phyloP scores from a whole-genome alignment of 2,797 vertebrate genomes.

The Sardinella longiceps region DNA sequence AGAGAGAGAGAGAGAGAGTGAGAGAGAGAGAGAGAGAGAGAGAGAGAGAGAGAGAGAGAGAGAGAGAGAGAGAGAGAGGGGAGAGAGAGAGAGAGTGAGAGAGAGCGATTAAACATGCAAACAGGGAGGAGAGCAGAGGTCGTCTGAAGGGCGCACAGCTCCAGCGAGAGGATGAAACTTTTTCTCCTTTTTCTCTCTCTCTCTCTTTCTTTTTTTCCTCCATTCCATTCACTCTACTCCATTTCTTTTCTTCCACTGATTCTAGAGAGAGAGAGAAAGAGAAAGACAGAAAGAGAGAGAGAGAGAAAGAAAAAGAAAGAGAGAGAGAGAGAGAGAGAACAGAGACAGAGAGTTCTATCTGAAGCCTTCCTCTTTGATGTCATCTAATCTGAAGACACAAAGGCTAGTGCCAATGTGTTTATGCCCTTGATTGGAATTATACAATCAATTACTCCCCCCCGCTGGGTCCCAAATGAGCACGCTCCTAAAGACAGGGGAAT shows the following conservation, averaged over 20 bases:
- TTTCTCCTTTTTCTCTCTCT: neutral
- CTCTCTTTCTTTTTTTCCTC: slow-evolving; percentile 6
- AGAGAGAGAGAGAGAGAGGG: slow-evolving; percentile 35
- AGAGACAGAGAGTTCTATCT: slow-evolving; percentile 38
- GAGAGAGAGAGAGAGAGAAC: neutral
- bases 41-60: neutral
- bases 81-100: slow-evolving; percentile 48
- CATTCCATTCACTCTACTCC: slow-evolving; percentile 13
- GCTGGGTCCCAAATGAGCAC: slow-evolving; percentile 77
- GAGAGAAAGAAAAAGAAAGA: neutral
- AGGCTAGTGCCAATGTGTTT: slow-evolving; percentile 77
- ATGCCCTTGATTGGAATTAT: slow-evolving; percentile 74
- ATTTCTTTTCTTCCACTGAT: slow-evolving; percentile 19
- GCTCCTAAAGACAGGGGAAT: slow-evolving; percentile 79
- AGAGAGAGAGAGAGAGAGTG: slow-evolving; percentile 34
- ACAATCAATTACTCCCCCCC: slow-evolving; percentile 72
- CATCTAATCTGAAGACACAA: slow-evolving; percentile 62
- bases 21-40: slow-evolving; percentile 48
- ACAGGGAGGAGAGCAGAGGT: slow-evolving; percentile 23
- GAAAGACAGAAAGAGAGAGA: neutral
- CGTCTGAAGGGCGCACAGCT: neutral
- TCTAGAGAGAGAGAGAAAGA: slow-evolving; percentile 14
- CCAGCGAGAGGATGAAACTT: neutral
- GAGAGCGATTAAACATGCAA: slow-evolving; percentile 23
- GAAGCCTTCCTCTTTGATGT: slow-evolving; percentile 64